Percentiles rank a stretch among this genome's conserved stretches.
phyloP scores from a whole-genome alignment of 1,140 invertebrate genomes.

The Drosophila obscura region DNA sequence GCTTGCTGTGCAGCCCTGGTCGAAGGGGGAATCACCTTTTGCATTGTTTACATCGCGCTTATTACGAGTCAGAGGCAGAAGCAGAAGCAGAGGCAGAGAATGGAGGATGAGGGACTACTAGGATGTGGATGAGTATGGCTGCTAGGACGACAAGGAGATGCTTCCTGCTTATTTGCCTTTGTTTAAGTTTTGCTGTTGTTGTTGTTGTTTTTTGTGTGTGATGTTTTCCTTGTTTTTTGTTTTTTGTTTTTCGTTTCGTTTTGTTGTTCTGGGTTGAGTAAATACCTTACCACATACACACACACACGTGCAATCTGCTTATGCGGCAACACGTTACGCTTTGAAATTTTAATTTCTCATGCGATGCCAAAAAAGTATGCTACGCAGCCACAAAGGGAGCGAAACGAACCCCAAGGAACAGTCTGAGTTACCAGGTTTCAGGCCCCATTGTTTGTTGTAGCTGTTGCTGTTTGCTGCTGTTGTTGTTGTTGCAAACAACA shows the following conservation, averaged over 20 bases:
- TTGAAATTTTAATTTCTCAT: slow-evolving; percentile 80
- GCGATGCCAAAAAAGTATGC: slow-evolving; percentile 69
- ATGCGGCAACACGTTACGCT: slow-evolving; percentile 62
- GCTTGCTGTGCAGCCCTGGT: slow-evolving; percentile 22
- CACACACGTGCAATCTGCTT: slow-evolving; percentile 30
- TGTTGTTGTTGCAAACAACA: slow-evolving; percentile 25
- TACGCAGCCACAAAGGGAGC: slow-evolving; percentile 4
- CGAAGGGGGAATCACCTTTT: slow-evolving; percentile 34
- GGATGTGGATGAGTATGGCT: neutral
- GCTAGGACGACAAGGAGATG: slow-evolving; percentile 14
- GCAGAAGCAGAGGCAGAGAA: slow-evolving; percentile 4
- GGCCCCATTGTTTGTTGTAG: slow-evolving; percentile 6
- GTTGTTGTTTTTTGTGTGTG: slow-evolving; percentile 43
- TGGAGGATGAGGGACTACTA: slow-evolving; percentile 11
- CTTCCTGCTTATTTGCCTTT: slow-evolving; percentile 73
- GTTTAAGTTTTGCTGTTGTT: slow-evolving; percentile 58
- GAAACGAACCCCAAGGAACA: neutral
- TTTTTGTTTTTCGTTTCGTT: slow-evolving; percentile 16
- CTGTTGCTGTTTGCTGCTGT: neutral
- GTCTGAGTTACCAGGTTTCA: neutral
- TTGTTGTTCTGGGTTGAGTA: slow-evolving; percentile 55
- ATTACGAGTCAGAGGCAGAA: slow-evolving; percentile 39
- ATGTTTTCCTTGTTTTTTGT: slow-evolving; percentile 18
- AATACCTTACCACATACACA: slow-evolving; percentile 47
- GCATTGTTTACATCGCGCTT: slow-evolving; percentile 69